Conservation (phyloP, 1,140 invertebrate species). For the Orussus abietinus region DNA sequence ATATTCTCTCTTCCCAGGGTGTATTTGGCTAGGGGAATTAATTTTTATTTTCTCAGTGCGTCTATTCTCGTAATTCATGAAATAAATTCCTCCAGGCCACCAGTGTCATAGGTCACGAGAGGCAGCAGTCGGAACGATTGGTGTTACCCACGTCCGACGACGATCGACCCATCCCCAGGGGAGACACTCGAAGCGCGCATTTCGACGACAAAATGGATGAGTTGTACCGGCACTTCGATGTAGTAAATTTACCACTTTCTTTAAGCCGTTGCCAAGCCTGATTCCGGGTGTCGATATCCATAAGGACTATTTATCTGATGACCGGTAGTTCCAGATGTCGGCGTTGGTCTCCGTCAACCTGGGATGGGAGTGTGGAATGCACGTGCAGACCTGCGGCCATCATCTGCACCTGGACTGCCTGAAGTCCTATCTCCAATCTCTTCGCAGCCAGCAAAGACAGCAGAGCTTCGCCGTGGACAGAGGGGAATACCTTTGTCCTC, state of each 20-base stretch:
- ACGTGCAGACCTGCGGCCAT: conserved; percentile 95
- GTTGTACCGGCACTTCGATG: conserved; percentile 70
- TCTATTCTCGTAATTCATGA: conserved; percentile 8
- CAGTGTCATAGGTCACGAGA: conserved; percentile 74
- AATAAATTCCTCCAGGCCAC: conserved; percentile 60
- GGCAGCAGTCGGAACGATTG: conserved; percentile 58
- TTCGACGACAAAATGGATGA: conserved; percentile 68
- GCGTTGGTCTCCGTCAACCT: conserved; percentile 83
- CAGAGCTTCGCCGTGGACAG: conserved; percentile 71
- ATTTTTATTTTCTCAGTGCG: conserved; percentile 15
- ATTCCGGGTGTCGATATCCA: too few species aligned
- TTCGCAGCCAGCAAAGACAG: conserved; percentile 71
- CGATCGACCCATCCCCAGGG: conserved; percentile 53
- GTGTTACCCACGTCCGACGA: conserved; percentile 66
- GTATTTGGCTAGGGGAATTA: too few species aligned
- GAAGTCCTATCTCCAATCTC: conserved; percentile 79
- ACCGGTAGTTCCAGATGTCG: too few species aligned
- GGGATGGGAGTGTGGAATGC: conserved; percentile 89
- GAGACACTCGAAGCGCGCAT: conserved; percentile 61
- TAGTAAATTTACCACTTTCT: conserved; percentile 60
- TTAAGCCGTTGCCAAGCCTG: too few species aligned
- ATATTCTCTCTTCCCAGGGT: too few species aligned
- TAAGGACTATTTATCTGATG: too few species aligned
- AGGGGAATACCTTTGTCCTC: conserved; percentile 89
- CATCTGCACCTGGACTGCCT: conserved; percentile 92